These are phyloP conservation scores for Notothenia rossii DNA, from an alignment of 2,113 vertebrate genomes.

Conservation along the genomic window DNA sequence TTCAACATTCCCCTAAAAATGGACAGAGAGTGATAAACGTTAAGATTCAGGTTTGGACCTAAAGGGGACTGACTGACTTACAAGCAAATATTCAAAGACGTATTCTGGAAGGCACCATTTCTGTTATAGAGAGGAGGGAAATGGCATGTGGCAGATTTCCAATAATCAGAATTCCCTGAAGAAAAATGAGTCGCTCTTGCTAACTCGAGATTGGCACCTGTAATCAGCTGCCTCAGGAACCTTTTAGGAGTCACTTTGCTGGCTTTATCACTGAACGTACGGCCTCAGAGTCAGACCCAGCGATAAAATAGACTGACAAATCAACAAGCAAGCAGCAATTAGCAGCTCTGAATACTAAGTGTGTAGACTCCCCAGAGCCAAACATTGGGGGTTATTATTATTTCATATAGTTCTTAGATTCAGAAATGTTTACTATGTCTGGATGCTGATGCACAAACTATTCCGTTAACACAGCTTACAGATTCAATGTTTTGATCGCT, in stretches of 20 bases:
- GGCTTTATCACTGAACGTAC: conserved; percentile 40
- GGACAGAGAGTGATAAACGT: background rate
- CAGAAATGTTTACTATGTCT: conserved; percentile 30
- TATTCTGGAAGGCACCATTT: background rate
- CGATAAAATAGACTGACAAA: conserved; percentile 52
- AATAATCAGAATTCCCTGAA: conserved; percentile 18
- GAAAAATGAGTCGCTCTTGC: conserved; percentile 29
- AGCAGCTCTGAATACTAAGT: conserved; percentile 49
- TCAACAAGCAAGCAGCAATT: conserved; percentile 38
- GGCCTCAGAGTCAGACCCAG: conserved; percentile 32
- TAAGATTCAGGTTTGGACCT: background rate
- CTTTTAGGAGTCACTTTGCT: conserved; percentile 44
- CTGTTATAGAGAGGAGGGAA: background rate
- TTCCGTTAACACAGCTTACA: conserved; percentile 10
- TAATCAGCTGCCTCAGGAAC: conserved; percentile 47
- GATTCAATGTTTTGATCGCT: background rate
- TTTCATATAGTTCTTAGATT: conserved; percentile 25
- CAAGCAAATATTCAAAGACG: conserved; percentile 15
- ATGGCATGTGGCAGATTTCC: conserved; percentile 21
- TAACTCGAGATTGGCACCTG: conserved; percentile 49
- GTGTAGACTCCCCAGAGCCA: conserved; percentile 36
- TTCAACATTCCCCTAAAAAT: conserved; percentile 79
- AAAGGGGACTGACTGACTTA: background rate
- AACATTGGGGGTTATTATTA: conserved; percentile 38
- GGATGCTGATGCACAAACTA: conserved; percentile 14